phyloP scores from a whole-genome alignment of 2,113 vertebrate species.

The Limnothrissa miodon region DNA sequence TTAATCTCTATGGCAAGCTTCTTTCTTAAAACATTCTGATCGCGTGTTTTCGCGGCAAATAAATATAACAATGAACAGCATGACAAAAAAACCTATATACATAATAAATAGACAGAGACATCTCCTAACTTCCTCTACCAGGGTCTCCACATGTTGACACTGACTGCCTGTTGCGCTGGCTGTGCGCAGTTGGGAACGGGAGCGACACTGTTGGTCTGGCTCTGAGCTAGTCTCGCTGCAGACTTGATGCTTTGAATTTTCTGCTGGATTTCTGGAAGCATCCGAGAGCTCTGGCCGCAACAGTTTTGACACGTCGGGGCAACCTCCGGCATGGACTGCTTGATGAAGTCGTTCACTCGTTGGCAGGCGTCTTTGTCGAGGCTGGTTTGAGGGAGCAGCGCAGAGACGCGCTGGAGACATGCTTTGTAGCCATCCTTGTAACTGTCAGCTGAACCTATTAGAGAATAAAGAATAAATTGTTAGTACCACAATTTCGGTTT shows the following conservation, averaged over 20 bases:
- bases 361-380: slow-evolving; percentile 66
- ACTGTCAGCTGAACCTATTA: slow-evolving; percentile 62
- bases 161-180: slow-evolving; percentile 26
- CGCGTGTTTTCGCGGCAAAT: slow-evolving; percentile 16
- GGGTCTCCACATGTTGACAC: slow-evolving; percentile 68
- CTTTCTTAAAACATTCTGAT: slow-evolving; percentile 4
- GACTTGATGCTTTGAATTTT: slow-evolving; percentile 61
- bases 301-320: slow-evolving; percentile 61
- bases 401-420: slow-evolving; percentile 75
- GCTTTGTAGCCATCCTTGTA: slow-evolving; percentile 80
- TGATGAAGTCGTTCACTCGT: slow-evolving; percentile 73
- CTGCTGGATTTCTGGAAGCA: slow-evolving; percentile 60
- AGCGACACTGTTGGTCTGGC: slow-evolving; percentile 24
- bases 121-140: slow-evolving; percentile 60
- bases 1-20: slow-evolving; percentile 31
- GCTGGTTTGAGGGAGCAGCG: slow-evolving; percentile 67
- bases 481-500: background rate
- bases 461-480: background rate
- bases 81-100: slow-evolving; percentile 13
- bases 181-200: slow-evolving; percentile 19
- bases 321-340: slow-evolving; percentile 52
- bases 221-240: slow-evolving; percentile 46
- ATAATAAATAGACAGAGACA: slow-evolving; percentile 13
- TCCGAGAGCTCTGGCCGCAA: slow-evolving; percentile 51
- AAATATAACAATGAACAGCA: slow-evolving; percentile 8